Base-by-base conservation (phyloP, 1,140 invertebrate species). In the Cataglyphis hispanica region DNA sequence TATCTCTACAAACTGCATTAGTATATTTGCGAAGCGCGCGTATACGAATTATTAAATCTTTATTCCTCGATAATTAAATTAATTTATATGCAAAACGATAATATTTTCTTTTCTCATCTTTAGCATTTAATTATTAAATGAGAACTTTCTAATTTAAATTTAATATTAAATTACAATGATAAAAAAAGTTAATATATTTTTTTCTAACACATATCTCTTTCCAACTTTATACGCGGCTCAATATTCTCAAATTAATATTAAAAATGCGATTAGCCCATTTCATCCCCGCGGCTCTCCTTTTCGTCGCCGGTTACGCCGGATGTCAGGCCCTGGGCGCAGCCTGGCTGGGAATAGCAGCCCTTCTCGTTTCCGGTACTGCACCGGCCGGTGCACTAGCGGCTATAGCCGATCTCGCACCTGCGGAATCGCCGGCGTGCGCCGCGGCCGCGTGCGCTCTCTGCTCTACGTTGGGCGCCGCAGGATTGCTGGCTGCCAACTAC, bases 311-410 rank as follows among this genome's bases (percentile, higher is more conserved):
- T 4, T 96, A 96, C 88, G 96, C 95, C 0, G 96, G 96, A 50
- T 96, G 96, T 77, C 96, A 96, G 87, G 96, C 96, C n/a, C 89
- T 96, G 43, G 95, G 96, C 0, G 96, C 96, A 34, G 96, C 96
- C 19, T 96, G 96, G 91, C 83, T 96, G 5, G 96, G 96, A 16
- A 96, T 96, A 13, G 96, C 96, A 0, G 96, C 96, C 72, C 93
- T 96, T 19, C 93, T 96, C 6, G 94, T 96, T 22, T 96, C 95
- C 31, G 96, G 95, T 1, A 96, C 96, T 5, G 96, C 96, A 1
- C 95, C 96, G 1, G 96, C 96, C 0, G 96, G 96, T 46, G 96
- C 95, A 0, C 94, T 96, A 22, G 95, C 96, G 0, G 96, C 96
- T 81, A 96, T 96, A 69, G 95, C 96, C 0, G 96, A 96, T 85